phyloP scores from a whole-genome alignment of 2,113 vertebrate species.

The Delphinus delphis region DNA sequence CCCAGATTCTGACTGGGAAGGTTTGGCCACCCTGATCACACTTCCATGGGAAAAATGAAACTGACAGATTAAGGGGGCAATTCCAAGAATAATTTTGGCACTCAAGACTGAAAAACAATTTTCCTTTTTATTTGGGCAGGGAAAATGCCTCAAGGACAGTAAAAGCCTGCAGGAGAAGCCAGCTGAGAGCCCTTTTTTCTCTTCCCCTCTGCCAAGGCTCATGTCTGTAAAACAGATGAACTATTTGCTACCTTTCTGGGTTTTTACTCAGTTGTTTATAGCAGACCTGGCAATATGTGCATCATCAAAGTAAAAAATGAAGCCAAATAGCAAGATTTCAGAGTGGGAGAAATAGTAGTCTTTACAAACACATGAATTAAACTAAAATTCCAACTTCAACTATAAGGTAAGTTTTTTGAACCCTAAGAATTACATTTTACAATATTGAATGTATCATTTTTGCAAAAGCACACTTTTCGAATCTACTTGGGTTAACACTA shows the following conservation, averaged over 20 bases:
- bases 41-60: constrained; percentile 41
- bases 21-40: neutral
- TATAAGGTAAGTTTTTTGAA: neutral
- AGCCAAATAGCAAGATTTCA: neutral
- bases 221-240: neutral
- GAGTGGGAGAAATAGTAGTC: neutral
- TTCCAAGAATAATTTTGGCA: constrained; percentile 64
- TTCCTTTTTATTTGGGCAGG: constrained; percentile 48
- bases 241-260: neutral
- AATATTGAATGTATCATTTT: neutral
- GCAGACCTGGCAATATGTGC: neutral
- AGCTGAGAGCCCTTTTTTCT: neutral
- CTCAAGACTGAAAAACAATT: constrained; percentile 54
- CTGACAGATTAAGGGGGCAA: constrained; percentile 9
- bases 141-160: constrained; percentile 10
- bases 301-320: neutral
- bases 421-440: neutral
- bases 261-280: constrained; percentile 1
- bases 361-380: neutral
- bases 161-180: neutral
- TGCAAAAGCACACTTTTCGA: neutral
- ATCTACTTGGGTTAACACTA: neutral
- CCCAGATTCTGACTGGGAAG: neutral
- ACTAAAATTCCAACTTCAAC: neutral
- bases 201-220: neutral